These are phyloP conservation scores for Thomomys bottae DNA, from an alignment of 2,113 vertebrate genomes.

Conservation along the genomic window DNA sequence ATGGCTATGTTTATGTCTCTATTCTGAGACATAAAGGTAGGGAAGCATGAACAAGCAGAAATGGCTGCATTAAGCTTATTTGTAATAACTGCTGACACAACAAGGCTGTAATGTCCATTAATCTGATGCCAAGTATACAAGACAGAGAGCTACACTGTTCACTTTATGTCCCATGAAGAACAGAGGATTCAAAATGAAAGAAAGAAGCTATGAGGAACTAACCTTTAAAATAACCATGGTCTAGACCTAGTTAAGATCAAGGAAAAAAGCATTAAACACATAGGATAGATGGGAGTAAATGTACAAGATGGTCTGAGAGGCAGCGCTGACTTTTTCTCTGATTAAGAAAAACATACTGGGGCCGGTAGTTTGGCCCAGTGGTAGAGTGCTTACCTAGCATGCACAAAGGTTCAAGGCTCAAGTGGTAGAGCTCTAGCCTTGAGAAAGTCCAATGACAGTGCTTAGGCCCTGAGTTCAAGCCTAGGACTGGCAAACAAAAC, in stretches of 20 bases:
- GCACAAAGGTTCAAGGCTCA: too few species aligned
- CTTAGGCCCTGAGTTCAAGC: too few species aligned
- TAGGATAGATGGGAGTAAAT: not conserved
- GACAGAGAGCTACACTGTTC: not conserved
- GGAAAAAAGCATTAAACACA: not conserved
- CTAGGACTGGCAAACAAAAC: too few species aligned
- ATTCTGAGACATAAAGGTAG: conserved; percentile 18
- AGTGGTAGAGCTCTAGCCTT: too few species aligned
- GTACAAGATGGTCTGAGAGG: not conserved
- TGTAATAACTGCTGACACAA: not conserved
- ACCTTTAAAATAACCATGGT: not conserved
- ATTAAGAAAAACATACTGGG: not conserved
- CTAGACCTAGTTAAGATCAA: not conserved
- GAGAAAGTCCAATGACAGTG: too few species aligned
- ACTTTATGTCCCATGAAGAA: conserved; percentile 39
- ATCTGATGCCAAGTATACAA: not conserved
- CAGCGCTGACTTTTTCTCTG: not conserved
- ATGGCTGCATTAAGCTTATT: conserved; percentile 15
- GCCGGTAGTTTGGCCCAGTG: too few species aligned
- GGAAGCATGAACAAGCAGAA: not conserved
- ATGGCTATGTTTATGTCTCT: not conserved
- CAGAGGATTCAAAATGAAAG: conserved; percentile 24
- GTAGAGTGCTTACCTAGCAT: too few species aligned
- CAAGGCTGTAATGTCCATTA: not conserved
- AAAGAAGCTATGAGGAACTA: conserved; percentile 53